Base-by-base conservation (phyloP, 2,888 invertebrate genomes). In the Myopa tessellatipennis region DNA sequence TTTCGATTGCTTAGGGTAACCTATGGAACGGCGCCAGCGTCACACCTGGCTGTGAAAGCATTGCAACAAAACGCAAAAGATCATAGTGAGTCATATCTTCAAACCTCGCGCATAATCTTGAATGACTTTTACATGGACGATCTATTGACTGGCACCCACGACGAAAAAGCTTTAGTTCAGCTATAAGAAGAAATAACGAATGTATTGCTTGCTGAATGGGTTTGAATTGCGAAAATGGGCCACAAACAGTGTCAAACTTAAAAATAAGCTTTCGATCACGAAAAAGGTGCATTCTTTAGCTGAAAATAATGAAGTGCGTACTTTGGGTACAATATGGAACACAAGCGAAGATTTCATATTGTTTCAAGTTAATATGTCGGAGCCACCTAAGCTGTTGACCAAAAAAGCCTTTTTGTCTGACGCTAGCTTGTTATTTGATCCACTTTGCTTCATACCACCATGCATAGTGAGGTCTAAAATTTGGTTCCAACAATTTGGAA, bases 401-500 rank as follows among this genome's bases (percentile, higher is more conserved):
- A 36, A 67, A 40, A 67, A 3, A 67, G 38, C 12, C 2, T 67
- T 67, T 4, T 8, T 67, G 6, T 67, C 68, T 14, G 71, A 76
- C 26, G 63, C 52, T 8, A 71, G 76, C 40, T 45, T 61, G 10
- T 73, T 73, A n/a, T 16, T 40, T 61, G 38, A 38, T n/a, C n/a
- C n/a, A 4, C 50, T 61, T 4, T 63, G 74, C 3, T 10, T 61
- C 3, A 18, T 74, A 18, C 18, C 74, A 34, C 74, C 74, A 14
- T 61, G 63, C 52, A 74, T 65, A 16, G 45, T 74, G 18, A 18
- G 12, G 36, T 18, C 50, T n/a, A 74, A 63, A 65, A 63, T 74
- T 14, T 63, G 45, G 50, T 63, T 74, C 18, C 74, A 74, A 74
- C 63, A 45, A 38, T 40, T 12, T 73, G 73, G 73, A 45, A 26